Base-by-base conservation (phyloP, 2,797 vertebrate genomes). In the Pagetopsis macropterus region DNA sequence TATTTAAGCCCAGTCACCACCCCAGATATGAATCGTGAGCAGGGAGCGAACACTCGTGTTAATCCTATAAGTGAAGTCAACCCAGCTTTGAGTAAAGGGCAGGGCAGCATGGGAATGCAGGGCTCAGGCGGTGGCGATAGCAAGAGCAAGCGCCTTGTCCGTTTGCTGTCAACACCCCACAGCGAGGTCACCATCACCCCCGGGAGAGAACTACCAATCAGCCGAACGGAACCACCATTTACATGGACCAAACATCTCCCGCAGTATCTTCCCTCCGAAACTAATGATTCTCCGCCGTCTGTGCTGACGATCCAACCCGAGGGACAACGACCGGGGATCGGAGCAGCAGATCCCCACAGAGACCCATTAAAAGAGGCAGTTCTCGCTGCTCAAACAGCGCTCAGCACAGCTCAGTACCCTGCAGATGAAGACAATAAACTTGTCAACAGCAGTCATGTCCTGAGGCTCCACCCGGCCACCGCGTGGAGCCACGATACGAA, bases 381-480 rank as follows among this genome's bases (percentile, higher is more conserved):
- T 87, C 86, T 78, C 69, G 45, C 80, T 52, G 77, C 87, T 65
- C 85, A 85, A 80, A 87, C 86, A 66, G 87, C 91, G 50, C 82
- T 76, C 57, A 76, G 86, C 84, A 76, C 89, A 68, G 76, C 89
- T 76, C 92, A 83, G 82, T 88, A 92, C 86, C 84, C 91, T 0
- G 50, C 83, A 67, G 90, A 89, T 83, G 90, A 90, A 88, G 89
- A 83, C 73, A 78, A 81, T 57, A 85, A 88, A 67, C 82, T 80
- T 69, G 79, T 90, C 73, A 92, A 94, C 84, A 85, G 86, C 87
- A 93, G 91, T 66, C 95, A 94, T 72, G 83, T 96, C 89, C 91
- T 97, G 76, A 91, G 91, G 91, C 93, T 95, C 55, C 91, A 80
- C 43, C 94, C 92, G 5, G 89, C 94, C 71, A 75, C 88, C 3